phyloP scores from a whole-genome alignment of 1,140 invertebrate species.

The Diachasma alloeum region DNA sequence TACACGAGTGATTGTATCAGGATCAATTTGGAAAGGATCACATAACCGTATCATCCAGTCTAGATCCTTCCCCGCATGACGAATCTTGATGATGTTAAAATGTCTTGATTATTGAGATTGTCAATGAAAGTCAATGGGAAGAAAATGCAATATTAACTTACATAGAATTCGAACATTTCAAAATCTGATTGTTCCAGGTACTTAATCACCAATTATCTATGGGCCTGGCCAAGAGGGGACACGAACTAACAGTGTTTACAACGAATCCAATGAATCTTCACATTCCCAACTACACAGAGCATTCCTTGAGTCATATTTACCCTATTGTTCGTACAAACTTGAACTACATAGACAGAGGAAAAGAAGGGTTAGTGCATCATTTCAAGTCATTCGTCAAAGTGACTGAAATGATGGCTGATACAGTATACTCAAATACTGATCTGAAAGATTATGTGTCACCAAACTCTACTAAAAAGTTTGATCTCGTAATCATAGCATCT shows the following conservation, averaged over 20 bases:
- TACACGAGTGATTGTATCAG: no score
- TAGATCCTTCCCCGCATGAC: no score
- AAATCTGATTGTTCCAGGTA: not conserved
- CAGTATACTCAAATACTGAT: slow-evolving; percentile 29
- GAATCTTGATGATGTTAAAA: no score
- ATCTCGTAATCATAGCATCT: slow-evolving; percentile 14
- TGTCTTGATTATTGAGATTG: no score
- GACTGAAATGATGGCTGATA: not conserved
- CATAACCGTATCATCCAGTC: no score
- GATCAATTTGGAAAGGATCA: no score
- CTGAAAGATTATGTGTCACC: slow-evolving; percentile 27
- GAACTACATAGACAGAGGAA: not conserved
- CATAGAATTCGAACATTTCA: not conserved
- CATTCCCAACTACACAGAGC: slow-evolving; percentile 53
- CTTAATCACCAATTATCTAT: slow-evolving; percentile 21
- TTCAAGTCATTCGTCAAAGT: not conserved
- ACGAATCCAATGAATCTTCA: slow-evolving; percentile 45
- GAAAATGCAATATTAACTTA: no score
- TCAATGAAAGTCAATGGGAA: not conserved
- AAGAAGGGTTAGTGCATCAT: not conserved
- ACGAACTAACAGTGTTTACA: slow-evolving; percentile 54
- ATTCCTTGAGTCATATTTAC: slow-evolving; percentile 48
- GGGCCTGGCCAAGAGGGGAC: slow-evolving; percentile 49
- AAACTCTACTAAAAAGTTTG: slow-evolving; percentile 19
- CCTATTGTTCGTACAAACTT: slow-evolving; percentile 33